A percentile compares a stretch with the other conserved stretches of the same genome.
phyloP scores from a whole-genome alignment of 2,797 vertebrate genomes.

The Furcifer pardalis region DNA sequence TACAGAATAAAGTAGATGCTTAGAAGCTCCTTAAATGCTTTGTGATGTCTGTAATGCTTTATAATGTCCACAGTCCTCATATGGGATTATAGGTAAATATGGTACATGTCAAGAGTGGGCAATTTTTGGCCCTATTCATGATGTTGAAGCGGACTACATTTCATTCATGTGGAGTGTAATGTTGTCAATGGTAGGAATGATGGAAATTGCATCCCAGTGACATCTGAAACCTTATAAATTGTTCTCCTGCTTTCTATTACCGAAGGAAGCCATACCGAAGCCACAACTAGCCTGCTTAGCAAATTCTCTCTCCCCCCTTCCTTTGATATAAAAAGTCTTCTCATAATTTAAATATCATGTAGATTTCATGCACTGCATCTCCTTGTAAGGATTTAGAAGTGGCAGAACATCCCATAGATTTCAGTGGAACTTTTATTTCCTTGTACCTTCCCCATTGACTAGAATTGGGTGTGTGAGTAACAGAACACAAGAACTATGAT shows the following conservation, averaged over 20 bases:
- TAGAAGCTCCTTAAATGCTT: fast-evolving
- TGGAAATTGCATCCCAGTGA: neutral
- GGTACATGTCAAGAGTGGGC: neutral
- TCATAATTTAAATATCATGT: neutral
- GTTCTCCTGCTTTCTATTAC: neutral
- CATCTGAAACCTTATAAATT: neutral
- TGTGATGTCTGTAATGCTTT: conserved; percentile 2
- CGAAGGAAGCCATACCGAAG: no score
- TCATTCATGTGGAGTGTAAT: neutral
- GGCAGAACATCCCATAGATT: neutral
- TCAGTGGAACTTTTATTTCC: neutral
- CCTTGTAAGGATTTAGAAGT: neutral
- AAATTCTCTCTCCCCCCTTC: neutral
- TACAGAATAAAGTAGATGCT: conserved; percentile 14
- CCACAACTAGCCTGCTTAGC: neutral
- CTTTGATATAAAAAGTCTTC: neutral
- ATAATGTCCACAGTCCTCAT: fast-evolving
- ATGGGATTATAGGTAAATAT: fast-evolving
- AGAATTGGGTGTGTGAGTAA: neutral
- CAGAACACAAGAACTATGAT: neutral
- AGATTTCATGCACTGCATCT: neutral
- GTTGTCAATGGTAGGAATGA: neutral
- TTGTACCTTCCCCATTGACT: neutral
- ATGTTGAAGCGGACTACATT: neutral
- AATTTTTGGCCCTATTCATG: neutral